phyloP scores from a whole-genome alignment of 2,797 vertebrate genomes.

The Sciurus vulgaris region DNA sequence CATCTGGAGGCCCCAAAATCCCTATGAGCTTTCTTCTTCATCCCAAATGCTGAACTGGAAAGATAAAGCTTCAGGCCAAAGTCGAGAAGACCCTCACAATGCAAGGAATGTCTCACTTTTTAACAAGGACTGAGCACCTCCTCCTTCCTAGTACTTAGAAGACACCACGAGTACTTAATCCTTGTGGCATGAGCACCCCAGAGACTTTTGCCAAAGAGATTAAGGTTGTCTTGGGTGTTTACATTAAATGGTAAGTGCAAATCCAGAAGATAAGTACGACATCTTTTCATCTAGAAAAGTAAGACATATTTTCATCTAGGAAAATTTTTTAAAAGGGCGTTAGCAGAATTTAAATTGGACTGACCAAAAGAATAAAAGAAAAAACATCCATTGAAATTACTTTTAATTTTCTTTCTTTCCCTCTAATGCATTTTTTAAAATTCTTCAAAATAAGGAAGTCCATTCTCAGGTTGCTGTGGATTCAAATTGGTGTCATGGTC shows the following conservation, averaged over 20 bases:
- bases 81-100: conserved; percentile 75
- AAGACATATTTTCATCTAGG: conserved; percentile 74
- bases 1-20: conserved; percentile 76
- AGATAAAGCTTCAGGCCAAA: conserved; percentile 76
- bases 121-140: conserved; percentile 78
- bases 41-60: conserved; percentile 71
- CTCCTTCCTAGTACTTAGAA: conserved; percentile 44
- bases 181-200: conserved; percentile 76
- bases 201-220: conserved; percentile 80
- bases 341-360: conserved; percentile 36
- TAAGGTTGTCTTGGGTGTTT: conserved; percentile 82
- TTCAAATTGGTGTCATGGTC: conserved; percentile 85
- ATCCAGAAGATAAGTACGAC: conserved; percentile 74
- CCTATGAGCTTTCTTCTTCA: conserved; percentile 75
- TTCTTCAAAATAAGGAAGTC: neutral
- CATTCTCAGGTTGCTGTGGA: conserved; percentile 69
- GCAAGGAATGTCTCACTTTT: conserved; percentile 80
- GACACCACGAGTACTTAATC: conserved; percentile 77
- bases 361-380: conserved; percentile 48
- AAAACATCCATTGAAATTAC: neutral
- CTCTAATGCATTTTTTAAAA: conserved; percentile 72
- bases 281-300: conserved; percentile 75
- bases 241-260: conserved; percentile 80
- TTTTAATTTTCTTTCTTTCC: conserved; percentile 59
- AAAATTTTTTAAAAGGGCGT: conserved; percentile 73